phyloP scores from a whole-genome alignment of 2,797 vertebrate genomes.

The Tolypeutes matacus region DNA sequence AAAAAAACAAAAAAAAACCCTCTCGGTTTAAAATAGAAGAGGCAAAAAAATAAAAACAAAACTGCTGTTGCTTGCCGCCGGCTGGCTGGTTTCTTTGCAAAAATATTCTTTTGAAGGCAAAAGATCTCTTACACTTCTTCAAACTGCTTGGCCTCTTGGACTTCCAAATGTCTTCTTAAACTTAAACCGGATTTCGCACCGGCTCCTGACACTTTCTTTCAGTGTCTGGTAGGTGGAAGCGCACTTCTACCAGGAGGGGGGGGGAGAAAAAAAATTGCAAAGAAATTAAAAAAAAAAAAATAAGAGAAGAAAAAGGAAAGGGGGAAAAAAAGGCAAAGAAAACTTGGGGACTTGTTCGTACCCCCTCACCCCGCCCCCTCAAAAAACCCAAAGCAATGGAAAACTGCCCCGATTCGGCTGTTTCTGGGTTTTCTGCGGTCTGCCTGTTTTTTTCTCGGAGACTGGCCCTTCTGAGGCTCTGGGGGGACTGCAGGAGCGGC shows the following conservation, averaged over 20 bases:
- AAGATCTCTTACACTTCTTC: slow-evolving; percentile 79
- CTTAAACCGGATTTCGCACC: slow-evolving; percentile 87
- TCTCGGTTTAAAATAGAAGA: slow-evolving; percentile 74
- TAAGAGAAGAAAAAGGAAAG: neutral
- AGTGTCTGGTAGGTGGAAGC: slow-evolving; percentile 87
- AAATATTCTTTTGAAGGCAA: slow-evolving; percentile 82
- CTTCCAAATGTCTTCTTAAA: slow-evolving; percentile 89
- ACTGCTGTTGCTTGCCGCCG: slow-evolving; percentile 70
- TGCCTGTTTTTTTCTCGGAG: slow-evolving; percentile 83
- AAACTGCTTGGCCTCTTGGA: slow-evolving; percentile 87
- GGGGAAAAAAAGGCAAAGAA: slow-evolving; percentile 65
- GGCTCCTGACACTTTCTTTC: slow-evolving; percentile 88
- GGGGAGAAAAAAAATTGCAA: slow-evolving; percentile 13
- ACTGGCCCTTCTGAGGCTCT: slow-evolving; percentile 88
- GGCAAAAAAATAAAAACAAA: slow-evolving; percentile 57
- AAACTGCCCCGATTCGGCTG: slow-evolving; percentile 76
- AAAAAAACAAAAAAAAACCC: slow-evolving; percentile 46
- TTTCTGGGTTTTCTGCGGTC: slow-evolving; percentile 76
- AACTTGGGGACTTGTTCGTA: slow-evolving; percentile 85
- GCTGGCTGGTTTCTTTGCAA: slow-evolving; percentile 76
- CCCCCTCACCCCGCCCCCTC: slow-evolving; percentile 82
- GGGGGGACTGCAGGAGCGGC: slow-evolving; percentile 89
- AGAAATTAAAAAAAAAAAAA: slow-evolving; percentile 51
- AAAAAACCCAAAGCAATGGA: slow-evolving; percentile 83
- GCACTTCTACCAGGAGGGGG: slow-evolving; percentile 87